Conservation (phyloP, 2,888 invertebrate species). For the Macroteleia sp. region DNA sequence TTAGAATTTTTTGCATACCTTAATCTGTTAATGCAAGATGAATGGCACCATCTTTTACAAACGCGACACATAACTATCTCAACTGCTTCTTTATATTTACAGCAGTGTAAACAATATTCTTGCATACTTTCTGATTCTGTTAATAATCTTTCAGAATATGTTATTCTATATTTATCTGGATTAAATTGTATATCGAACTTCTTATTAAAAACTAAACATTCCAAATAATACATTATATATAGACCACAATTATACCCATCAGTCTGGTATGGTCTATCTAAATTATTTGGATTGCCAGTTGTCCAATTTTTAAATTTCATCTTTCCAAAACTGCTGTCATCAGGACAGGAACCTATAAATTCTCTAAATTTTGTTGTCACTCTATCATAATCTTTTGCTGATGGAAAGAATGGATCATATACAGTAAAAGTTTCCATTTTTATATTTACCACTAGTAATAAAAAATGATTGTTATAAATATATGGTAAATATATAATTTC, state of each 20-base stretch:
- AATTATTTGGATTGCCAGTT: too few relatives aligned
- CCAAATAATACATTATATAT: conserved; percentile 5
- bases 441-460: too few relatives aligned
- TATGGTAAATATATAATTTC: too few relatives aligned
- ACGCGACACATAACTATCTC: conserved; percentile 4
- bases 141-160: conserved; percentile 1
- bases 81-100: neutral
- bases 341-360: too few relatives aligned
- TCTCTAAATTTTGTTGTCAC: too few relatives aligned
- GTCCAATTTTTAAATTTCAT: too few relatives aligned
- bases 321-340: too few relatives aligned
- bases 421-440: too few relatives aligned
- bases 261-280: conserved; percentile 10
- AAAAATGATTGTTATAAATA: too few relatives aligned
- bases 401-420: too few relatives aligned
- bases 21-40: neutral
- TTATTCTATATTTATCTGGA: neutral
- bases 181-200: neutral
- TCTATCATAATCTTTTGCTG: too few relatives aligned
- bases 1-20: neutral
- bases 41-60: conserved; percentile 11
- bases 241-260: conserved; percentile 4
- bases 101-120: conserved; percentile 15
- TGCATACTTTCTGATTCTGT: conserved; percentile 5
- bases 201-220: conserved; percentile 10